Conservation (phyloP, 2,888 invertebrate species). For the Habroteleia sp. region DNA sequence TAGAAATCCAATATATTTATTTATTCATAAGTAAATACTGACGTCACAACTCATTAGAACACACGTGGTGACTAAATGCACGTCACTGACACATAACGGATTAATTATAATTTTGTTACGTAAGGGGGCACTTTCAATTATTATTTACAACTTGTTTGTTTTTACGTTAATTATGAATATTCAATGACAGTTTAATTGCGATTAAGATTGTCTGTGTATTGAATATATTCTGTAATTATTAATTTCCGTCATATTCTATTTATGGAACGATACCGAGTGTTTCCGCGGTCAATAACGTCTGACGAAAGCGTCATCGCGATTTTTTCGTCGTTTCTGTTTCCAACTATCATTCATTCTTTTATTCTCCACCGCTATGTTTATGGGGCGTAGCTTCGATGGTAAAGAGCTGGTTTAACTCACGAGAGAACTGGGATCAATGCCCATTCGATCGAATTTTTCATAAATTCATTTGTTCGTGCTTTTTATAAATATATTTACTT, state of each 20-base stretch:
- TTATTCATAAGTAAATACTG: too few relatives aligned
- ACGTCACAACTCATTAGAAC: constrained; percentile 18
- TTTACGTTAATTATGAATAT: constrained; percentile 9
- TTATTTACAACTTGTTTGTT: too few relatives aligned
- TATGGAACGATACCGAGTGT: constrained; percentile 14
- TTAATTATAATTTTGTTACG: constrained; percentile 29
- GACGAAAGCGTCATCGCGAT: not conserved
- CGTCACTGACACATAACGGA: constrained; percentile 31
- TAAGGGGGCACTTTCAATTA: too few relatives aligned
- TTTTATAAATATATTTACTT: too few relatives aligned
- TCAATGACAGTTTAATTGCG: constrained; percentile 10
- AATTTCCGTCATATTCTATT: constrained; percentile 26
- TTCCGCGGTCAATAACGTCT: constrained; percentile 34
- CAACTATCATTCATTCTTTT: not conserved
- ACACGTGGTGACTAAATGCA: constrained; percentile 21
- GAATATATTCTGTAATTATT: constrained; percentile 7
- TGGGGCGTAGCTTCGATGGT: too few relatives aligned
- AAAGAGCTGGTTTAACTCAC: too few relatives aligned
- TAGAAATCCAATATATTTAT: too few relatives aligned
- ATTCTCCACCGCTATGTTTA: too few relatives aligned
- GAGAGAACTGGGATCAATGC: too few relatives aligned
- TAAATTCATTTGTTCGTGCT: too few relatives aligned
- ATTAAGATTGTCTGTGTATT: not conserved
- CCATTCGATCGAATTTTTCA: too few relatives aligned
- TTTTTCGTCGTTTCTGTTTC: not conserved